Evolutionary conservation across 2,888 invertebrate species (phyloP).

Genomic region (Drosophila glabriapex): DNA sequence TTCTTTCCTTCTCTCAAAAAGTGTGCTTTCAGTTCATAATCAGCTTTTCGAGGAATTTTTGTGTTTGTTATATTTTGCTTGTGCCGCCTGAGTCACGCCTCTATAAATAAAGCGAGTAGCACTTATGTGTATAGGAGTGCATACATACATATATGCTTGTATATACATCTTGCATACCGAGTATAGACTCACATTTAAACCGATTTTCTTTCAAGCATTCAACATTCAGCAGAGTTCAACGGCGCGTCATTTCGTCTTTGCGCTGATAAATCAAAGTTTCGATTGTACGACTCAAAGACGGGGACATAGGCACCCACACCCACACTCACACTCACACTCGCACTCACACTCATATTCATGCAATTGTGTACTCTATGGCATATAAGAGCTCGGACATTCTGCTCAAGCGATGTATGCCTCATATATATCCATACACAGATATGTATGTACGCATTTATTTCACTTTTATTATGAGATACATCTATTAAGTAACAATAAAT

Average conservation of each 20-base stretch:
- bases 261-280: conserved; percentile 32
- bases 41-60: conserved; percentile 10
- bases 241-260: conserved; percentile 1
- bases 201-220: conserved; percentile 29
- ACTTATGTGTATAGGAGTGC: not conserved
- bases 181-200: not conserved
- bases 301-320: no score
- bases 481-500: conserved; percentile 40
- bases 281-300: not conserved
- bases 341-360: no score
- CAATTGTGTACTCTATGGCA: conserved; percentile 3
- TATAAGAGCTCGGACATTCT: not conserved
- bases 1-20: conserved; percentile 5
- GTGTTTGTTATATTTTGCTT: not conserved
- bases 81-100: conserved; percentile 27
- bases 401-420: not conserved
- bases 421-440: not conserved
- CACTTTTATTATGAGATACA: not conserved
- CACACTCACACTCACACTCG: not conserved
- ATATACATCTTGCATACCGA: not conserved
- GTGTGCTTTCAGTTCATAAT: conserved; percentile 38
- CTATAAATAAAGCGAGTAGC: not conserved
- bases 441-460: not conserved
- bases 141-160: not conserved
- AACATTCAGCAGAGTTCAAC: conserved; percentile 10